These are phyloP conservation scores for Tethya wilhelma DNA, from an alignment of 37 sponge, comb jelly and placozoan species.

Conservation along the genomic window DNA sequence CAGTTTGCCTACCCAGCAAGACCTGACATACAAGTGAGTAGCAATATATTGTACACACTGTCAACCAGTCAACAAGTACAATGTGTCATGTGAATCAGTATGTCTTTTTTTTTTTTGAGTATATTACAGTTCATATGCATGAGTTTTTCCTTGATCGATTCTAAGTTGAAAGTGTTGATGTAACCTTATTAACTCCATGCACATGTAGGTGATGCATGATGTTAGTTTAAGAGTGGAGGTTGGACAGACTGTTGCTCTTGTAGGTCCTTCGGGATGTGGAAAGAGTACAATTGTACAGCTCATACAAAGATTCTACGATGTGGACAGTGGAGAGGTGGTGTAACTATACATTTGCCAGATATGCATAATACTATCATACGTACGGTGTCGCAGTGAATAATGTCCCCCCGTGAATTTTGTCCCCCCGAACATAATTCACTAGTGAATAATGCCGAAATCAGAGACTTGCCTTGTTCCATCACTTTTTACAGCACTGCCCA, in stretches of 20 bases:
- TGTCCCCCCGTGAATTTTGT: too few species aligned
- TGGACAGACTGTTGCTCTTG: constrained; percentile 60
- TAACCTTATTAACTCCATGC: background rate
- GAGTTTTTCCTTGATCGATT: too few species aligned
- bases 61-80: too few species aligned
- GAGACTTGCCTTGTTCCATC: too few species aligned
- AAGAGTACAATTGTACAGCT: constrained; percentile 63
- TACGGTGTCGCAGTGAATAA: too few species aligned
- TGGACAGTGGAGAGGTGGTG: constrained; percentile 23
- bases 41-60: background rate
- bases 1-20: constrained; percentile 82
- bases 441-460: too few species aligned
- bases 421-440: too few species aligned
- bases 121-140: too few species aligned
- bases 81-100: too few species aligned
- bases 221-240: constrained; percentile 29
- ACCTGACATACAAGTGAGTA: constrained; percentile 55
- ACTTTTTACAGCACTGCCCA: too few species aligned
- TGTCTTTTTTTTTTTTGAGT: too few species aligned
- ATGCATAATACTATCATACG: background rate
- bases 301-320: constrained; percentile 64
- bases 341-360: background rate
- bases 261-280: constrained; percentile 69
- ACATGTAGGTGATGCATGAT: constrained; percentile 62
- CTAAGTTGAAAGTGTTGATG: background rate